Evolutionary conservation across 2,888 invertebrate genomes (phyloP).

Genomic region (Polyommatus iphigenia): DNA sequence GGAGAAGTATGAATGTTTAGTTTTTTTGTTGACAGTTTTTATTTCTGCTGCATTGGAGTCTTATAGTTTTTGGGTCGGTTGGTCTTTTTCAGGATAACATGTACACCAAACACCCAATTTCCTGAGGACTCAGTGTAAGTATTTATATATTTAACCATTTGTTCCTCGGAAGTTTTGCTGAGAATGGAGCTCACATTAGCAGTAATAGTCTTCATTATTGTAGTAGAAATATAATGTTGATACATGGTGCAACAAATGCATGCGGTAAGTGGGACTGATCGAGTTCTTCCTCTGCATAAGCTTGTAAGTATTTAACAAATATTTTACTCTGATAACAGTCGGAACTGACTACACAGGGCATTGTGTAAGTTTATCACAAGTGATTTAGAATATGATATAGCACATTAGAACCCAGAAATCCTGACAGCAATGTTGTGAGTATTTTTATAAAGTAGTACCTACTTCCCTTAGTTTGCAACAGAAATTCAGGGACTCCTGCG

Average conservation of each 20-base stretch:
- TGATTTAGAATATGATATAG: background rate
- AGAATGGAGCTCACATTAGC: background rate
- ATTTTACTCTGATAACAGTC: background rate
- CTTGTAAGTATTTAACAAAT: constrained; percentile 1
- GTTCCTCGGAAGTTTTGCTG: background rate
- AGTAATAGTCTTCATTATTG: background rate
- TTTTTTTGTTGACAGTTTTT: constrained; percentile 15
- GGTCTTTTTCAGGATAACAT: constrained; percentile 4
- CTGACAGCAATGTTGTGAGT: background rate
- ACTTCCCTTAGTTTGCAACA: constrained; percentile 5
- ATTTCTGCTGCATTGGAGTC: background rate
- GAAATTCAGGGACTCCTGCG: background rate
- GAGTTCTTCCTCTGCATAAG: background rate
- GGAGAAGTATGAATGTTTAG: constrained; percentile 16
- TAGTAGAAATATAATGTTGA: background rate
- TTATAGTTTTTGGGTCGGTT: background rate
- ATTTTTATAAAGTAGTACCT: background rate
- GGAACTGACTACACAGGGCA: background rate
- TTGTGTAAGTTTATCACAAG: constrained; percentile 6
- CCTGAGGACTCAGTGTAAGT: background rate
- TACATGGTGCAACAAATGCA: background rate
- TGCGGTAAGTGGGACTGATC: background rate
- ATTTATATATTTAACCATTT: background rate
- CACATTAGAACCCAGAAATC: background rate
- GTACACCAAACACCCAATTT: background rate